Evolutionary conservation across 2,888 invertebrate genomes (phyloP), one percentile per base, ranked within the genome.

Genomic region (Sesia apiformis): DNA sequence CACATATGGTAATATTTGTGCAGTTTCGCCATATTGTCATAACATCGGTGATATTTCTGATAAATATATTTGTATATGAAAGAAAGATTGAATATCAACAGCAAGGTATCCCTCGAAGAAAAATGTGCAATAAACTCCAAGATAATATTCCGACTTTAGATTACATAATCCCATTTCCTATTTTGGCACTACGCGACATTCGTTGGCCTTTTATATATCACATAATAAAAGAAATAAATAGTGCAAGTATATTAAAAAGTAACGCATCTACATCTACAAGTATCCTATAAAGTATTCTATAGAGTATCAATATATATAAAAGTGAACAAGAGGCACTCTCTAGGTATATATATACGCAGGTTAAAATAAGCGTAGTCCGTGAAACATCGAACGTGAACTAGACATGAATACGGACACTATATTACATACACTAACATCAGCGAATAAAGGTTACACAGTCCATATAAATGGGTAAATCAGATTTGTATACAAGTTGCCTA

Each of bases 321-420:
- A 87, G 90, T 90, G 90, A 88, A 88, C 81, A 88, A 89, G 86
- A 90, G 90, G 90, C 90, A 90, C 90, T 90, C 84, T 89, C 88
- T 87, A 89, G 87, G 89, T 89, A 85, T 78, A 81, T 65, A 80
- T 84, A 85, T 84, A 85, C 86, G 86, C 88, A 86, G 86, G 82
- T 86, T 77, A 75, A 83, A 81, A 75, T 82, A 89, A 87, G 88
- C 88, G 84, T 88, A 87, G 80, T 86, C 74, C 74, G 75, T 81
- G 77, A 86, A 84, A 85, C 81, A 78, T 78, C 72, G 74, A 84
- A 81, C 73, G 69, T 78, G 78, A 80, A 74, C 73, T 68, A 68
- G 60, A 70, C 67, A 60, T 70, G 66, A 74, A 68, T 75, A 75
- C 67, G 64, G 74, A 70, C 62, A 67, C 72, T 78, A 75, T 69